These are phyloP conservation scores for Rotaria sp. DNA, from an alignment of 2,888 invertebrate species.

Conservation along the genomic window DNA sequence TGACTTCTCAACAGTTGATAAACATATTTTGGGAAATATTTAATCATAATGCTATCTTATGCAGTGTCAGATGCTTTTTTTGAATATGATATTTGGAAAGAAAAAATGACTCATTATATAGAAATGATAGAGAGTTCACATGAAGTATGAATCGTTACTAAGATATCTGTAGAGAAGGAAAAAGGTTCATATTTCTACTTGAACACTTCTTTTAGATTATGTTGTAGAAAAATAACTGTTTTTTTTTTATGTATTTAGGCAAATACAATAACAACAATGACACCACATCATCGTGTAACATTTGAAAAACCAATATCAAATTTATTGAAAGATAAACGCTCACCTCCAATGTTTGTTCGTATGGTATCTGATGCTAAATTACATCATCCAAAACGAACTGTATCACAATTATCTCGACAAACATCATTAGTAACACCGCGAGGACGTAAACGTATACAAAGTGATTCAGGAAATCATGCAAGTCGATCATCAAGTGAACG, in stretches of 20 bases:
- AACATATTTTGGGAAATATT: too few relatives aligned
- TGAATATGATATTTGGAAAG: too few relatives aligned
- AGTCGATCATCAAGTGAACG: constrained; percentile 18
- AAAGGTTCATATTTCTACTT: too few relatives aligned
- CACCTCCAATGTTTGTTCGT: constrained; percentile 13
- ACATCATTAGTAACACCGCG: background rate
- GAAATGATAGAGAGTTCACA: too few relatives aligned
- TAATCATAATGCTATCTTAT: too few relatives aligned
- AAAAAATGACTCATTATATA: too few relatives aligned
- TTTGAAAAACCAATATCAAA: constrained; percentile 13
- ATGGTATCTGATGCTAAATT: constrained; percentile 23
- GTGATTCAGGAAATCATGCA: background rate
- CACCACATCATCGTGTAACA: background rate
- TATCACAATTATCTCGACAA: constrained; percentile 7
- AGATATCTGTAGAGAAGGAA: too few relatives aligned
- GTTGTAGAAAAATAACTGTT: too few relatives aligned
- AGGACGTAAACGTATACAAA: constrained; percentile 4
- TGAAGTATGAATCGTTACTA: too few relatives aligned
- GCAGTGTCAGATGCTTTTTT: too few relatives aligned
- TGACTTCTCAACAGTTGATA: too few relatives aligned
- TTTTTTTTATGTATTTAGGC: background rate
- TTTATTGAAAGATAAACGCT: background rate
- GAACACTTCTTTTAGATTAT: too few relatives aligned
- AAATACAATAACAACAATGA: background rate
- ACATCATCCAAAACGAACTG: background rate